Percentiles rank a stretch among this genome's conserved stretches.
These are phyloP conservation scores for Amphiprion percula DNA, from an alignment of 2,113 vertebrate species.

Conservation along the genomic window DNA sequence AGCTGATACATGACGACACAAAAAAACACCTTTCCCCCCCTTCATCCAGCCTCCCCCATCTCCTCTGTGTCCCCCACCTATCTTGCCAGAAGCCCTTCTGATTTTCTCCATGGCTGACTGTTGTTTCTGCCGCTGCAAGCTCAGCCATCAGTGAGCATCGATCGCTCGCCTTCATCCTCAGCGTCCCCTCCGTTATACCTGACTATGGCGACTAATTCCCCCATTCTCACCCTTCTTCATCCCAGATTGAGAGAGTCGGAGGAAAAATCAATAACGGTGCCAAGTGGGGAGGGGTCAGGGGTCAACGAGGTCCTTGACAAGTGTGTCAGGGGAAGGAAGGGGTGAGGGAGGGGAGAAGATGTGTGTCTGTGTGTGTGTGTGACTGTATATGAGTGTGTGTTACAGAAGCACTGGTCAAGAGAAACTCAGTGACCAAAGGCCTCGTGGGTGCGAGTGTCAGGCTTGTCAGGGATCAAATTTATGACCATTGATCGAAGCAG, in stretches of 20 bases:
- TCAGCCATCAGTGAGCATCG: conserved; percentile 87
- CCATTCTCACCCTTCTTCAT: conserved; percentile 85
- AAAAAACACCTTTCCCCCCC: conserved; percentile 42
- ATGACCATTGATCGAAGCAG: conserved; percentile 88
- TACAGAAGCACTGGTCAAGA: conserved; percentile 70
- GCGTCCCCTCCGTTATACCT: conserved; percentile 84
- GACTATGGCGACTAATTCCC: conserved; percentile 80
- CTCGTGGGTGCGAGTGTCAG: conserved; percentile 85
- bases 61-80: conserved; percentile 67
- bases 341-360: conserved; percentile 70
- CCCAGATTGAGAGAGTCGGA: conserved; percentile 87
- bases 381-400: conserved; percentile 47
- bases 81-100: conserved; percentile 78
- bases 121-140: conserved; percentile 82
- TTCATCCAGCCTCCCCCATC: conserved; percentile 52
- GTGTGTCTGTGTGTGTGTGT: conserved; percentile 40
- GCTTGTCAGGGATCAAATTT: conserved; percentile 92
- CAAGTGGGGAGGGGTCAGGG: conserved; percentile 89
- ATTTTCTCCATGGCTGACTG: conserved; percentile 72
- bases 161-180: conserved; percentile 86
- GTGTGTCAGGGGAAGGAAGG: conserved; percentile 88
- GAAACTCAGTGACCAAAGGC: conserved; percentile 74
- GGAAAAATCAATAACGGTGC: conserved; percentile 89
- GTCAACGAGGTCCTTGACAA: conserved; percentile 94
- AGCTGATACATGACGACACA: conserved; percentile 28